phyloP scores from a whole-genome alignment of 2,797 vertebrate species.

The Nasua narica region DNA sequence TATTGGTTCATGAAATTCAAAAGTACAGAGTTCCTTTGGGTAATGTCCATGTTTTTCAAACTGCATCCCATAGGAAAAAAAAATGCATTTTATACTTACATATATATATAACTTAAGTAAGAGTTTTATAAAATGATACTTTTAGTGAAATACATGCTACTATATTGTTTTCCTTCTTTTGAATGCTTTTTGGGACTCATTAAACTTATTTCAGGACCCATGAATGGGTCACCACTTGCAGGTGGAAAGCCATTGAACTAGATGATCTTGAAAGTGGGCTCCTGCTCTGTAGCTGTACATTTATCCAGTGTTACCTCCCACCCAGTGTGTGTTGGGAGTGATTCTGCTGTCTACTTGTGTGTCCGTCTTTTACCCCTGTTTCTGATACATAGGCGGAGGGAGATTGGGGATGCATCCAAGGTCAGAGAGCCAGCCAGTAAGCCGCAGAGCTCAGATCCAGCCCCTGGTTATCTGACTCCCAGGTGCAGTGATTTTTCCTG shows the following conservation, averaged over 20 bases:
- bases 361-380: not conserved
- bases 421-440: not conserved
- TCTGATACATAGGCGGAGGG: not conserved
- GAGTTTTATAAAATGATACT: slow-evolving; percentile 22
- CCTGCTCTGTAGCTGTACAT: not conserved
- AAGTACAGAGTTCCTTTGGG: not conserved
- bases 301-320: not conserved
- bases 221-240: not conserved
- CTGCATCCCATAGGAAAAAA: not conserved
- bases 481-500: not conserved
- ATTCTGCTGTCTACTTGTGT: not conserved
- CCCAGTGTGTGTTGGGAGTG: not conserved
- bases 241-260: not conserved
- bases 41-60: not conserved
- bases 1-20: not conserved
- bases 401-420: not conserved
- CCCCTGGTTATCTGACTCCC: not conserved
- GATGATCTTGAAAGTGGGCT: not conserved
- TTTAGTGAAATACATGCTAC: not conserved
- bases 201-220: slow-evolving; percentile 28
- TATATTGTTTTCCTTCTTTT: not conserved
- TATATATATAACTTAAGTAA: not conserved
- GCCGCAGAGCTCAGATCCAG: not conserved
- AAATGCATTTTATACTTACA: not conserved
- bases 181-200: not conserved